phyloP scores from a whole-genome alignment of 2,888 invertebrate genomes.

The Xiphydria camelus region DNA sequence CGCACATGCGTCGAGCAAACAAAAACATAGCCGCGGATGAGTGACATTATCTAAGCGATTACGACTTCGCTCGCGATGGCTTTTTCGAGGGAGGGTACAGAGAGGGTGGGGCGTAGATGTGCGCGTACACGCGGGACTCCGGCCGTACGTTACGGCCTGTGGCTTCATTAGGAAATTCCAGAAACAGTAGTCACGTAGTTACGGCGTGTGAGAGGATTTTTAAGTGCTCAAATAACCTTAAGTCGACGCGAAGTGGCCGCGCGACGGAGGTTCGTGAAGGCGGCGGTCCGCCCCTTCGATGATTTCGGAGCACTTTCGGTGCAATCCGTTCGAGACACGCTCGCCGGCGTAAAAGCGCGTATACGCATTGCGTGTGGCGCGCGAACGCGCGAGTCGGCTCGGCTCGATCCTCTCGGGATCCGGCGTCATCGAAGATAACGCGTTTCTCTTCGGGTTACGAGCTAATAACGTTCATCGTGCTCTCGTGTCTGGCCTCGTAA shows the following conservation, averaged over 20 bases:
- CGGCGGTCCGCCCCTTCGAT: no score
- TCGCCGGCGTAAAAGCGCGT: no score
- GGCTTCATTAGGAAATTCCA: slow-evolving; percentile 40
- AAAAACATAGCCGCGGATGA: slow-evolving; percentile 10
- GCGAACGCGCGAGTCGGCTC: no score
- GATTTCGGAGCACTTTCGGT: no score
- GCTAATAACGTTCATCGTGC: no score
- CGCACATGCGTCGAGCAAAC: slow-evolving; percentile 10
- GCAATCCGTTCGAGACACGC: no score
- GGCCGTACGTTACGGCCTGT: slow-evolving; percentile 6
- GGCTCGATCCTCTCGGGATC: no score
- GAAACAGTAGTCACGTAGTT: slow-evolving; percentile 21
- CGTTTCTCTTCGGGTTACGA: no score
- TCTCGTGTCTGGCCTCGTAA: no score
- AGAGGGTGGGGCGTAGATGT: not conserved
- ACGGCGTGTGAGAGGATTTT: slow-evolving; percentile 5
- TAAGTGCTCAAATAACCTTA: slow-evolving; percentile 16
- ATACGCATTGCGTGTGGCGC: no score
- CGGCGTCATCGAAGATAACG: no score
- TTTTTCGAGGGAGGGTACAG: not conserved
- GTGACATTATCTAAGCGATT: slow-evolving; percentile 16
- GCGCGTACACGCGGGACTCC: not conserved
- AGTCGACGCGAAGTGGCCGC: slow-evolving; percentile 12
- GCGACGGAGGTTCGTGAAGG: not conserved
- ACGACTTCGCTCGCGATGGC: slow-evolving; percentile 19